A percentile compares a stretch with the other conserved stretches of the same genome.
Conservation (phyloP, 2,888 invertebrate genomes). For the Chesias legatella region DNA sequence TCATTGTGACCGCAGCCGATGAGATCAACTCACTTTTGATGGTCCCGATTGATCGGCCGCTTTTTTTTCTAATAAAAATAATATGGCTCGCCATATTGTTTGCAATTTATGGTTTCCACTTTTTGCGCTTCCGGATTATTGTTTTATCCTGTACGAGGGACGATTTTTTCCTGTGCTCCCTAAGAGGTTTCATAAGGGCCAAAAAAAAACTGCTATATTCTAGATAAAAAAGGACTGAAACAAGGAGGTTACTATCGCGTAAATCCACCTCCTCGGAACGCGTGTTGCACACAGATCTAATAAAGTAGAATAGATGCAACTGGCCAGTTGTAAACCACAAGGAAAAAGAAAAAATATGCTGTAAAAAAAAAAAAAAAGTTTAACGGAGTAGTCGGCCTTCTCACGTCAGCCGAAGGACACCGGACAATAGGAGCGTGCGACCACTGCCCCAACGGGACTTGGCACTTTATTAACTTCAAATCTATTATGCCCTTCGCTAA, state of each 20-base stretch:
- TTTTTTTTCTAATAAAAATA: slow-evolving; percentile 53
- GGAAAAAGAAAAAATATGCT: slow-evolving; percentile 32
- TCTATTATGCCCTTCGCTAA: slow-evolving; percentile 50
- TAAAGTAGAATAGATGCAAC: slow-evolving; percentile 8
- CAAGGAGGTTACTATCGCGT: not conserved
- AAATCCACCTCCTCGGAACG: not conserved
- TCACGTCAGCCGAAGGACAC: slow-evolving; percentile 53
- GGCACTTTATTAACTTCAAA: slow-evolving; percentile 43
- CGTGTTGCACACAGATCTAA: slow-evolving; percentile 1
- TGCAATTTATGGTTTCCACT: slow-evolving; percentile 65
- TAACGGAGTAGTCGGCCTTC: slow-evolving; percentile 52
- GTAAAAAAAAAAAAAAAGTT: slow-evolving; percentile 31
- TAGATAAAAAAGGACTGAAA: not conserved
- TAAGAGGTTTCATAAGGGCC: slow-evolving; percentile 12
- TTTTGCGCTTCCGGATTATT: slow-evolving; percentile 64
- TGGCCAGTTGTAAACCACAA: slow-evolving; percentile 7
- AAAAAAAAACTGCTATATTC: slow-evolving; percentile 1
- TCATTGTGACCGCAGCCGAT: slow-evolving; percentile 63
- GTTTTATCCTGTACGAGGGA: slow-evolving; percentile 25
- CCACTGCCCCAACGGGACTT: slow-evolving; percentile 50
- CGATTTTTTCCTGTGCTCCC: slow-evolving; percentile 13
- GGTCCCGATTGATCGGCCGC: slow-evolving; percentile 58
- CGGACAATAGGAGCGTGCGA: slow-evolving; percentile 56
- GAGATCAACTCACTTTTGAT: slow-evolving; percentile 53
- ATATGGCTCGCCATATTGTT: slow-evolving; percentile 56